Evolutionary conservation across 2,888 invertebrate species (phyloP).

Genomic region (Erebia aethiops): DNA sequence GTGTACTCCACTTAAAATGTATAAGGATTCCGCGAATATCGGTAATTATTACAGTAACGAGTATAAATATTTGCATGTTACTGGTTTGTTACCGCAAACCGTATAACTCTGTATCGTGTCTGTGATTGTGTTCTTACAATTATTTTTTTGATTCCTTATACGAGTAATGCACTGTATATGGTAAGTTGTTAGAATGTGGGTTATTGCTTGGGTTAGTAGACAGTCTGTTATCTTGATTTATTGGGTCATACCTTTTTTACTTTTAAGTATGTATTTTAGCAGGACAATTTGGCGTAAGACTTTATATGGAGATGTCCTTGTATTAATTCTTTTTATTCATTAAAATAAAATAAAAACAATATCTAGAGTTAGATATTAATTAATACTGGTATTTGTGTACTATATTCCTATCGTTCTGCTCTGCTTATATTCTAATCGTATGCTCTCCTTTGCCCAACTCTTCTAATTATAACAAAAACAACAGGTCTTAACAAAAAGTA

Average conservation of each 20-base stretch:
- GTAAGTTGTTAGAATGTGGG: slow-evolving; percentile 19
- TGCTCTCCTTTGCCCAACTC: too few relatives aligned
- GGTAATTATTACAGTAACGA: slow-evolving; percentile 44
- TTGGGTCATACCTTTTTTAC: background rate
- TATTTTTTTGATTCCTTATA: slow-evolving; percentile 15
- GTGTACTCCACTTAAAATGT: background rate
- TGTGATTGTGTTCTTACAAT: slow-evolving; percentile 2
- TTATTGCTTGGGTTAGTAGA: slow-evolving; percentile 3
- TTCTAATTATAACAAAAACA: too few relatives aligned
- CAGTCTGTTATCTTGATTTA: background rate
- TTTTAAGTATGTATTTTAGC: too few relatives aligned
- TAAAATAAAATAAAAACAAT: too few relatives aligned
- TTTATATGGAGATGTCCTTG: too few relatives aligned
- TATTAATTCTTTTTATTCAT: too few relatives aligned
- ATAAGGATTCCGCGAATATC: slow-evolving; percentile 38
- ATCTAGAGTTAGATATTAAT: too few relatives aligned
- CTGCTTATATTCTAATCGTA: too few relatives aligned
- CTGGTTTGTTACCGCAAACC: slow-evolving; percentile 24
- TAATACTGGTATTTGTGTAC: too few relatives aligned
- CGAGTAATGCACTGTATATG: slow-evolving; percentile 7
- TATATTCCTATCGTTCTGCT: too few relatives aligned
- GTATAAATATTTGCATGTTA: slow-evolving; percentile 33
- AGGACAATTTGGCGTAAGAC: too few relatives aligned
- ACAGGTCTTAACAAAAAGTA: too few relatives aligned
- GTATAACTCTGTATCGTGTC: slow-evolving; percentile 20